Conservation (phyloP, 2,888 invertebrate genomes). For the Ditula angustiorana region DNA sequence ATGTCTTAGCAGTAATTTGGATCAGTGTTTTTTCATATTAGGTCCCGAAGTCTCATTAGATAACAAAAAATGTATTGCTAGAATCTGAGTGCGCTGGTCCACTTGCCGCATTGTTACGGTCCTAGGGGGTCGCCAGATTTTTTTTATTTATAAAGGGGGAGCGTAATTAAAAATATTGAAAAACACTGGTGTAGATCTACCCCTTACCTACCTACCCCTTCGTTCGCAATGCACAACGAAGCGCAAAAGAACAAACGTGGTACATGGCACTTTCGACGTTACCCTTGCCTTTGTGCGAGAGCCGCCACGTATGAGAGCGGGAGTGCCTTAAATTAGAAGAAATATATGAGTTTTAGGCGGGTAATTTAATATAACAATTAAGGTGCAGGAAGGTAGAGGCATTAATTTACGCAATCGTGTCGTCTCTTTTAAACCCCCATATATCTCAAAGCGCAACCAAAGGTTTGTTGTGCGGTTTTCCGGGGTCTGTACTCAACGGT, state of each 20-base stretch:
- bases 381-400: slow-evolving; percentile 6
- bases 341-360: slow-evolving; percentile 19
- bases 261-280: not conserved
- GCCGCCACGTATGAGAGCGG: not conserved
- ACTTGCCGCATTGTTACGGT: no score
- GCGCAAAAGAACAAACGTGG: not conserved
- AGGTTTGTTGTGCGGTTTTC: slow-evolving; percentile 1
- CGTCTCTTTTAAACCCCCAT: slow-evolving; percentile 18
- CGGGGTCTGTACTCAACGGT: not conserved
- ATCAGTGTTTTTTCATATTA: no score
- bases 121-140: no score
- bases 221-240: not conserved
- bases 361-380: slow-evolving; percentile 21
- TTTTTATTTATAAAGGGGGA: no score
- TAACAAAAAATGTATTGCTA: no score
- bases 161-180: no score
- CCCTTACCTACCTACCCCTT: no score
- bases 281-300: not conserved
- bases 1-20: no score
- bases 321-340: slow-evolving; percentile 16
- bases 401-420: not conserved
- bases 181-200: no score
- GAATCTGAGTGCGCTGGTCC: no score
- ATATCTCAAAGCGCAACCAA: not conserved
- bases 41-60: no score